phyloP scores from a whole-genome alignment of 1,140 invertebrate species.

The Pararge aegeria region DNA sequence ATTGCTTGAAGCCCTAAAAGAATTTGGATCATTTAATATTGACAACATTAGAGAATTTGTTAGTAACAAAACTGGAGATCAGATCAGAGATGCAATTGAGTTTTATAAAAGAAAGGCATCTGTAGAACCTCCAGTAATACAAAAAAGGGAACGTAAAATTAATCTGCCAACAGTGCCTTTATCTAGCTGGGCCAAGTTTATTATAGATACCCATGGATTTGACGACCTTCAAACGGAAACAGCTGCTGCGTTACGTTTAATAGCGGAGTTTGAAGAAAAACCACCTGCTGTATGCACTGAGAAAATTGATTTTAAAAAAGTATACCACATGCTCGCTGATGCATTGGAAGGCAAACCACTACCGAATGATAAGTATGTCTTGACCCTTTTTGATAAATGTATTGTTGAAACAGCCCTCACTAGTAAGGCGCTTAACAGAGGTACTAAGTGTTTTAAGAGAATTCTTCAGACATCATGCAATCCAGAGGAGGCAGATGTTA shows the following conservation, averaged over 20 bases:
- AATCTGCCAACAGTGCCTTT: slow-evolving; percentile 39
- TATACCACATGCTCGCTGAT: slow-evolving; percentile 60
- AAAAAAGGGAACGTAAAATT: slow-evolving; percentile 28
- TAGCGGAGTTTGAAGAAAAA: slow-evolving; percentile 60
- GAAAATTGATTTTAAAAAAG: slow-evolving; percentile 52
- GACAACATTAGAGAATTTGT: slow-evolving; percentile 36
- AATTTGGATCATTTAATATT: slow-evolving; percentile 37
- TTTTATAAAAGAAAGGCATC: slow-evolving; percentile 48
- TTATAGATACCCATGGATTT: slow-evolving; percentile 43
- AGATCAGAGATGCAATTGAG: slow-evolving; percentile 43
- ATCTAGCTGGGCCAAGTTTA: slow-evolving; percentile 51
- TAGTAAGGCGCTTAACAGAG: slow-evolving; percentile 54
- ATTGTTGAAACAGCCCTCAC: slow-evolving; percentile 55
- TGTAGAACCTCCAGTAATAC: slow-evolving; percentile 19
- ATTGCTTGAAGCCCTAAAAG: slow-evolving; percentile 46
- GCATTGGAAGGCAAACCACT: slow-evolving; percentile 63
- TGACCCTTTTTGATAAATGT: slow-evolving; percentile 50
- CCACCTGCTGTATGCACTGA: slow-evolving; percentile 42
- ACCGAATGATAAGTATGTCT: slow-evolving; percentile 36
- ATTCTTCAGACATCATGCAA: slow-evolving; percentile 38
- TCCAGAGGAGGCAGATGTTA: slow-evolving; percentile 33
- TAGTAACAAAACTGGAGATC: slow-evolving; percentile 39
- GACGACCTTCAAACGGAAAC: slow-evolving; percentile 58
- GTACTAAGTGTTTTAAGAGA: slow-evolving; percentile 30
- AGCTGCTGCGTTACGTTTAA: slow-evolving; percentile 51